phyloP scores from a whole-genome alignment of 1,140 invertebrate species.

The Luehdorfia chinensis region DNA sequence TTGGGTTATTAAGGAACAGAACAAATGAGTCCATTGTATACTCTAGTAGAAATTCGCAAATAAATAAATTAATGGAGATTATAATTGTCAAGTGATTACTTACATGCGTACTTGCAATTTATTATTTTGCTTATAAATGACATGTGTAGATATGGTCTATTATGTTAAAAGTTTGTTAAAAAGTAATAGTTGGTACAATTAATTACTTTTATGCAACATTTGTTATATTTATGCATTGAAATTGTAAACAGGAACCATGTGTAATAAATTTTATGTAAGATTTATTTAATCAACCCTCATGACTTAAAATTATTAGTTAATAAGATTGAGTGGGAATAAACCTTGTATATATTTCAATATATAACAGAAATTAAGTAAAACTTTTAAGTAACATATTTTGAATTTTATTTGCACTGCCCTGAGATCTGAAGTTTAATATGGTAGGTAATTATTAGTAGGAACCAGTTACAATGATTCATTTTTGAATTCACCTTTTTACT shows the following conservation, averaged over 20 bases:
- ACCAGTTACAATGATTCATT: constrained; percentile 7
- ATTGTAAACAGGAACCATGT: constrained; percentile 54
- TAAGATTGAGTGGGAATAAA: constrained; percentile 68
- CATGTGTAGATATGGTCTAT: constrained; percentile 36
- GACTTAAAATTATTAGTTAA: constrained; percentile 66
- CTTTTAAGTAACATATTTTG: constrained; percentile 69
- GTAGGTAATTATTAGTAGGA: not conserved
- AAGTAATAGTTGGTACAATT: constrained; percentile 54
- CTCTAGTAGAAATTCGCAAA: constrained; percentile 41
- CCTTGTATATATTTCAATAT: constrained; percentile 74
- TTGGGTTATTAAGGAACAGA: constrained; percentile 31
- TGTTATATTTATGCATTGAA: constrained; percentile 52
- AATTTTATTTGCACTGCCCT: constrained; percentile 59
- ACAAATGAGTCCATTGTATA: constrained; percentile 56
- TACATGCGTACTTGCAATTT: constrained; percentile 44
- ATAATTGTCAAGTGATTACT: constrained; percentile 37
- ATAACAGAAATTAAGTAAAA: constrained; percentile 74
- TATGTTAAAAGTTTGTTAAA: constrained; percentile 26
- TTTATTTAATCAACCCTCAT: constrained; percentile 71
- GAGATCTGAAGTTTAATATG: constrained; percentile 58
- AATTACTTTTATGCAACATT: constrained; percentile 45
- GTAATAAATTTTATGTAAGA: constrained; percentile 65
- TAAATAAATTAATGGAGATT: constrained; percentile 47
- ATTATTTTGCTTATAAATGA: constrained; percentile 38
- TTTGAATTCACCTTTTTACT: not conserved